Base-by-base conservation (phyloP, 2,888 invertebrate genomes). In the Aphrophora alni region DNA sequence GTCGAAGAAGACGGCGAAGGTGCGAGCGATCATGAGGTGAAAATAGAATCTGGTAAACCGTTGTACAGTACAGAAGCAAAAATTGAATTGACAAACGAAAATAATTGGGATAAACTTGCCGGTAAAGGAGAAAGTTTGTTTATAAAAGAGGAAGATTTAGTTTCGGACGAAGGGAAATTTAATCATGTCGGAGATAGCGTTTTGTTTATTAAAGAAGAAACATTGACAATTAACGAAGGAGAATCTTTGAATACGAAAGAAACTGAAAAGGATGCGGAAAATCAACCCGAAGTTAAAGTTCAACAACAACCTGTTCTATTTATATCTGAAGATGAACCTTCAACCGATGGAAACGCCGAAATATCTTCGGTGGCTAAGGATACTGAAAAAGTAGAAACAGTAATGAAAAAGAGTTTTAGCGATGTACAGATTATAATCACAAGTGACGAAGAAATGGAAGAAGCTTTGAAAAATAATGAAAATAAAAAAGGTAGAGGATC, bases 401-500 rank as follows among this genome's bases (percentile, higher is more conserved):
- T 21, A 21, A 21, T 59, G 3, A n/a, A 3, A 21, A 59, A 21
- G 21, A 59, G 21, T 21, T 59, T 59, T 26, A 28, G 71, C 26
- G 71, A 71, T 26, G 71, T 59, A 59, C 59, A 59, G 59, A 59
- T 59, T 12, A 8, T 59, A 3, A 59, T 59, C 12, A 59, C 59
- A n/a, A 59, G 59, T 21, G 59, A 59, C 59, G 59, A 59, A 51
- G 75, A 75, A 51, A 75, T 24, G n/a, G 75, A 75, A 51, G 75
- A 74, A 24, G 44, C 38, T 17, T 38, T 74, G 74, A 75, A 75
- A 51, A 44, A 75, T 26, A 44, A 44, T 24, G 75, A 75, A 75
- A 70, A 77, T 38, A 76, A 26, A 17, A 78, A 78, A 27, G 59
- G 25, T 21, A 51, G 77, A 27, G 81, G 73, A 1, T 72, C 44